phyloP scores from a whole-genome alignment of 2,888 invertebrate species.

The Tryphoninae sp. region DNA sequence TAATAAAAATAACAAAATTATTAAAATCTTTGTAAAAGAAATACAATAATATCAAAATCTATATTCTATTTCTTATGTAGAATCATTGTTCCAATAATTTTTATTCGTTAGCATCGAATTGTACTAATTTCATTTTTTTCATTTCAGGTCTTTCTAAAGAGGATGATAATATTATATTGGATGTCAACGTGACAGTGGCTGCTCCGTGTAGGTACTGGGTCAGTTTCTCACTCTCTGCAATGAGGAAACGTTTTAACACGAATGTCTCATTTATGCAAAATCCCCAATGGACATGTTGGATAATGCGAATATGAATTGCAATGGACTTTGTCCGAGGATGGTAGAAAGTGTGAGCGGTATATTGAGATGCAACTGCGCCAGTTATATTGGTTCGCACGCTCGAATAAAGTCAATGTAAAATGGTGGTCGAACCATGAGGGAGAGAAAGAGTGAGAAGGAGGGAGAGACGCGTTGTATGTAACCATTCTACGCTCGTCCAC shows the following conservation, averaged over 20 bases:
- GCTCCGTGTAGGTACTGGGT: no score
- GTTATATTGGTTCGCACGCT: background rate
- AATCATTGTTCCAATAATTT: no score
- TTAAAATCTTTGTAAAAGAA: no score
- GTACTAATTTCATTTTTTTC: no score
- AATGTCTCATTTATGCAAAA: background rate
- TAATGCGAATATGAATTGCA: background rate
- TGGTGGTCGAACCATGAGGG: no score
- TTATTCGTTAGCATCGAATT: no score
- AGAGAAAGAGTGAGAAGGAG: background rate
- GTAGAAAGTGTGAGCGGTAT: background rate
- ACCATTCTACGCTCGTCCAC: conserved; percentile 8
- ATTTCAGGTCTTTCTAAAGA: no score
- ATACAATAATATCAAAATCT: no score
- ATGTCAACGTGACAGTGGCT: no score
- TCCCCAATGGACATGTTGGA: background rate
- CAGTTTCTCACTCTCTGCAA: background rate
- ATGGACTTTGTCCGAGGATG: background rate
- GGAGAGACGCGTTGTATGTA: background rate
- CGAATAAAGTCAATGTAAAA: conserved; percentile 8
- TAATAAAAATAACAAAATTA: no score
- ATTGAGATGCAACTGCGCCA: background rate
- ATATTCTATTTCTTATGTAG: no score
- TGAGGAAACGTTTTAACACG: background rate
- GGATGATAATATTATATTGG: no score